Conservation (phyloP, 2,888 invertebrate species). For the Chirona hameri region DNA sequence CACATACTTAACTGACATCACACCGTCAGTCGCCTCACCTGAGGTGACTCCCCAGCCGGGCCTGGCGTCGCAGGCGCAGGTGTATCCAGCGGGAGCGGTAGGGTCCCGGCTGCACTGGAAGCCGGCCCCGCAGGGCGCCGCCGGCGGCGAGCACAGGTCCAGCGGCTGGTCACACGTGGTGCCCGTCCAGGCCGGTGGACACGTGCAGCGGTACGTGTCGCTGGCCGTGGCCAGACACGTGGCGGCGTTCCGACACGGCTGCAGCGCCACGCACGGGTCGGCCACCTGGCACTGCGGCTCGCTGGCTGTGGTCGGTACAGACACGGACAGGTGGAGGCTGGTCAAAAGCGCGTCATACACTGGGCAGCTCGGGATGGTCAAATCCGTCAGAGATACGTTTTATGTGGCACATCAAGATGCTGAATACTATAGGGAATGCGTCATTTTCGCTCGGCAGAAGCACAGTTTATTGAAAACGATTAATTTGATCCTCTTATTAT, state of each 20-base stretch:
- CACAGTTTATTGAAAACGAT: too few relatives aligned
- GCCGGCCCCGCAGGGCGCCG: not conserved
- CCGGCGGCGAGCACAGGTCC: not conserved
- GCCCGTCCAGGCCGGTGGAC: constrained; percentile 23
- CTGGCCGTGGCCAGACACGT: constrained; percentile 12
- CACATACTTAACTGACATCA: too few relatives aligned
- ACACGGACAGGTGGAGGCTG: too few relatives aligned
- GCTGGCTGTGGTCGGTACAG: not conserved
- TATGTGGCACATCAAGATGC: too few relatives aligned
- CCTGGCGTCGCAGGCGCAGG: not conserved
- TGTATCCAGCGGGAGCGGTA: not conserved
- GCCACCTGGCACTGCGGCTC: constrained; percentile 22
- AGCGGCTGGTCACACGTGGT: not conserved
- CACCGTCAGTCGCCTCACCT: not conserved
- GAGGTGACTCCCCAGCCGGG: not conserved
- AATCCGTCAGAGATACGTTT: too few relatives aligned
- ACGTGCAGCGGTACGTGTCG: constrained; percentile 23
- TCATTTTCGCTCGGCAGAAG: too few relatives aligned
- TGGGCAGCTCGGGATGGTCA: too few relatives aligned
- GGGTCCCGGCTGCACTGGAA: not conserved
- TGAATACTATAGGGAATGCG: too few relatives aligned
- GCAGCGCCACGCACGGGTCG: constrained; percentile 6
- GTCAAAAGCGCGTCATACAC: too few relatives aligned
- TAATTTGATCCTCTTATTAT: too few relatives aligned
- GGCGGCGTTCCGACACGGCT: constrained; percentile 25